A percentile compares a stretch with the other conserved stretches of the same genome.
These are phyloP conservation scores for Orthosia cruda DNA, from an alignment of 2,888 invertebrate species.

Conservation along the genomic window DNA sequence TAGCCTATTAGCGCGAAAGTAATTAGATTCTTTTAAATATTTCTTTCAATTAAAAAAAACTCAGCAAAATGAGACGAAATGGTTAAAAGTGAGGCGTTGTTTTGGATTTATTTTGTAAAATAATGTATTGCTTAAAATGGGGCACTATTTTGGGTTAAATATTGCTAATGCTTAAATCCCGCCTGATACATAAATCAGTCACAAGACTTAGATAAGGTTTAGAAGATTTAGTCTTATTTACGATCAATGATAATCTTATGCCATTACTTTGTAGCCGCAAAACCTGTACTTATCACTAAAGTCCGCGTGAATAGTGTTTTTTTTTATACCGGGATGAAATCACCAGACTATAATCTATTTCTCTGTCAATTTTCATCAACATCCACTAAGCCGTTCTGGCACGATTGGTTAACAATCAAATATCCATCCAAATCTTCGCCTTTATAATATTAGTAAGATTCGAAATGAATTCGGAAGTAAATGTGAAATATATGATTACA, in stretches of 20 bases:
- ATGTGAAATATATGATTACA: neutral
- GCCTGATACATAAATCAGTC: neutral
- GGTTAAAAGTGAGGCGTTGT: no score
- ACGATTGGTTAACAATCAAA: no score
- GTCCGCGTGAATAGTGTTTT: no score
- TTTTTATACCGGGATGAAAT: no score
- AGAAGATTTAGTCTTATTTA: neutral
- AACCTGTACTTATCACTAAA: neutral
- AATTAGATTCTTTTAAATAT: constrained; percentile 22
- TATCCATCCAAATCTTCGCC: no score
- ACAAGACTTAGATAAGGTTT: neutral
- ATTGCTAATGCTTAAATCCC: neutral
- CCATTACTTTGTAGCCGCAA: neutral
- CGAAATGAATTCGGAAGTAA: neutral
- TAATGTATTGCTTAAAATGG: neutral
- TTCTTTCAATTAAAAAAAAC: neutral
- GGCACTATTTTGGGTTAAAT: neutral
- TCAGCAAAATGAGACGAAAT: neutral
- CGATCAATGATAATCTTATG: neutral
- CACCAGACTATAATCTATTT: no score
- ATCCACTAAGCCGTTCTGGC: no score
- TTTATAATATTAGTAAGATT: neutral
- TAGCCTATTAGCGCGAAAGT: constrained; percentile 10
- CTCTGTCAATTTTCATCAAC: no score
- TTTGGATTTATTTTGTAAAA: neutral